Percentiles rank a stretch among this genome's conserved stretches.
Evolutionary conservation across 2,888 invertebrate genomes (phyloP).

Genomic region (Ophion costatus): DNA sequence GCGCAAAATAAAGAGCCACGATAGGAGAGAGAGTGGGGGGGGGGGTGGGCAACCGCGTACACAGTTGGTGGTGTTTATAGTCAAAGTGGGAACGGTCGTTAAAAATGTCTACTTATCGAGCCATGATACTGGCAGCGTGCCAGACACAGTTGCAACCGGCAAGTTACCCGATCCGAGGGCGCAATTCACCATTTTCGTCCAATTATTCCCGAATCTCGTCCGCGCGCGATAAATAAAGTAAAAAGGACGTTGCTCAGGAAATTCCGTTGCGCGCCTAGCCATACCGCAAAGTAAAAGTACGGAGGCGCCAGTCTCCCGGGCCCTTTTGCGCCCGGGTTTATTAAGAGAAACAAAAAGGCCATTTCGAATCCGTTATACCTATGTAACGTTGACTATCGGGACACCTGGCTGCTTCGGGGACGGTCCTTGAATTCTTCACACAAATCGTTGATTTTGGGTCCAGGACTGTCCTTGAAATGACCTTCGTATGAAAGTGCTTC

Average conservation of each 20-base stretch:
- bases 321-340: slow-evolving; percentile 8
- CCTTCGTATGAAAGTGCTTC: no score
- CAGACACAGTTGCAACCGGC: slow-evolving; percentile 39
- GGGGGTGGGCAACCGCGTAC: not conserved
- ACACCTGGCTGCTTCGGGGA: no score
- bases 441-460: no score
- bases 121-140: slow-evolving; percentile 38
- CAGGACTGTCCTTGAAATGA: no score
- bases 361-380: not conserved
- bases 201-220: slow-evolving; percentile 57
- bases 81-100: slow-evolving; percentile 4
- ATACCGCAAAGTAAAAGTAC: slow-evolving; percentile 21
- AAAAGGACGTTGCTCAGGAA: slow-evolving; percentile 37
- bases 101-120: slow-evolving; percentile 44
- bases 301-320: slow-evolving; percentile 51
- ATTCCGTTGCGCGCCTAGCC: slow-evolving; percentile 15
- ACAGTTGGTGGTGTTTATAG: not conserved
- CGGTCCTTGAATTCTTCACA: not conserved
- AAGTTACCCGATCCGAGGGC: slow-evolving; percentile 40
- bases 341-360: not conserved
- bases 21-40: not conserved
- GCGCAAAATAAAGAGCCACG: not conserved
- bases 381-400: not conserved
- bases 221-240: slow-evolving; percentile 28
- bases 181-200: slow-evolving; percentile 51